Percentiles rank a stretch among this genome's conserved stretches.
Conservation (phyloP, 2,113 vertebrate species). For the Mugil cephalus region DNA sequence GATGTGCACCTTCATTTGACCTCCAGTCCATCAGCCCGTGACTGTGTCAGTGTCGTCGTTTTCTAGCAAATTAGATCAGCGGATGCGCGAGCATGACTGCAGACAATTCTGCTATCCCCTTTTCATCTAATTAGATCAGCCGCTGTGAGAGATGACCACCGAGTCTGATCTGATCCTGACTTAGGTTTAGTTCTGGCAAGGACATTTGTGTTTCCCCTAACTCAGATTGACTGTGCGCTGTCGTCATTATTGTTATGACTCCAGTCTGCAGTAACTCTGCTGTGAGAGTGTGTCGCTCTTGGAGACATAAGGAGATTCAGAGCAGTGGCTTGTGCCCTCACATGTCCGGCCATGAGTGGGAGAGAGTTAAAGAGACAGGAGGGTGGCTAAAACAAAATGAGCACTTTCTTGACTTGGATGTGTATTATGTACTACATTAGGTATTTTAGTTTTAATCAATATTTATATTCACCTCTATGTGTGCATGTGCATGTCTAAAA, state of each 20-base stretch:
- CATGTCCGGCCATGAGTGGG: conserved; percentile 25
- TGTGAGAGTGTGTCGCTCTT: conserved; percentile 4
- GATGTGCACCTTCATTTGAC: conserved; percentile 65
- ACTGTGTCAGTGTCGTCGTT: conserved; percentile 40
- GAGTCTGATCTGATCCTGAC: conserved; percentile 30
- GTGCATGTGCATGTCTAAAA: conserved; percentile 18
- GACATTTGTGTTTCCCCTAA: conserved; percentile 13
- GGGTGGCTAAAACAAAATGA: conserved; percentile 14
- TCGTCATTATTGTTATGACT: conserved; percentile 12
- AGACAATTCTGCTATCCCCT: conserved; percentile 34
- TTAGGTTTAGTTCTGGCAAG: conserved; percentile 18
- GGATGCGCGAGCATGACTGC: conserved; percentile 16
- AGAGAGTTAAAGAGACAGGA: conserved; percentile 43
- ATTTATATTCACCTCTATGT: conserved; percentile 34
- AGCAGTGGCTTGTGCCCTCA: conserved; percentile 32
- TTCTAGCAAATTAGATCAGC: conserved; percentile 54
- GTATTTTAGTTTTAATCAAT: conserved; percentile 52
- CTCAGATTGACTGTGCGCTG: conserved; percentile 12
- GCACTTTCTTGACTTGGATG: neutral
- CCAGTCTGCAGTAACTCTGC: neutral
- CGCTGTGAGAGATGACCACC: conserved; percentile 33
- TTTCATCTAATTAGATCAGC: conserved; percentile 56
- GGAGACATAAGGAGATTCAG: neutral
- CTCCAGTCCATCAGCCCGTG: conserved; percentile 46
- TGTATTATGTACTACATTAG: conserved; percentile 1